Conservation (phyloP, 2,113 vertebrate genomes). For the Alectura lathami region DNA sequence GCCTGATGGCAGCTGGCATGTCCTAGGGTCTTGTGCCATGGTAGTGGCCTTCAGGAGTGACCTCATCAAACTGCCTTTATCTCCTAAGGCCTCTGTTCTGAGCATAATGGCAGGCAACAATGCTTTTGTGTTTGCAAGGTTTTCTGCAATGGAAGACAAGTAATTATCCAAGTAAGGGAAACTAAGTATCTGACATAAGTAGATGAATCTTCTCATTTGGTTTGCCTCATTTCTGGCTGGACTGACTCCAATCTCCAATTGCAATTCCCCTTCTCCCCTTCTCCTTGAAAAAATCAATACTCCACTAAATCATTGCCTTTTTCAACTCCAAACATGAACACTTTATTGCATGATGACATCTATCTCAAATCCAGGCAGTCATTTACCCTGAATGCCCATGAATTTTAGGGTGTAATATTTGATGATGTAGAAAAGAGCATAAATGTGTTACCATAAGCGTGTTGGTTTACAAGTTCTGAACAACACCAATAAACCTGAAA, state of each 20-base stretch:
- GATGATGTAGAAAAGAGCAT: background rate
- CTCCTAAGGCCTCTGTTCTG: background rate
- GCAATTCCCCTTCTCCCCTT: background rate
- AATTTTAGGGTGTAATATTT: background rate
- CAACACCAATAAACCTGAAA: background rate
- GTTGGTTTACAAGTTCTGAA: background rate
- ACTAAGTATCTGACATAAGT: background rate
- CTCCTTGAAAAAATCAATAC: conserved; percentile 47
- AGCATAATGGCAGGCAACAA: background rate
- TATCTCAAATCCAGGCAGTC: background rate
- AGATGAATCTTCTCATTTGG: conserved; percentile 32
- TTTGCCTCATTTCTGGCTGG: conserved; percentile 47
- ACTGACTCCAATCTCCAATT: conserved; percentile 1
- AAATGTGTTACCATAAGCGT: background rate
- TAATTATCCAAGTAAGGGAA: conserved; percentile 27
- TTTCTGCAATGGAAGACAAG: background rate
- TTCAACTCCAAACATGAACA: background rate
- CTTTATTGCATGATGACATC: conserved; percentile 14
- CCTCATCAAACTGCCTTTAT: background rate
- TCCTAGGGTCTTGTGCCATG: background rate
- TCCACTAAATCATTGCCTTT: conserved; percentile 19
- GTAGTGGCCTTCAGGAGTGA: background rate
- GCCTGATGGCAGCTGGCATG: background rate
- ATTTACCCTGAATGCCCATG: background rate
- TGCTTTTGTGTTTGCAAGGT: background rate